Percentiles rank a stretch among this genome's conserved stretches.
phyloP scores from a whole-genome alignment of 2,797 vertebrate genomes.

The Pseudochromis fuscus region DNA sequence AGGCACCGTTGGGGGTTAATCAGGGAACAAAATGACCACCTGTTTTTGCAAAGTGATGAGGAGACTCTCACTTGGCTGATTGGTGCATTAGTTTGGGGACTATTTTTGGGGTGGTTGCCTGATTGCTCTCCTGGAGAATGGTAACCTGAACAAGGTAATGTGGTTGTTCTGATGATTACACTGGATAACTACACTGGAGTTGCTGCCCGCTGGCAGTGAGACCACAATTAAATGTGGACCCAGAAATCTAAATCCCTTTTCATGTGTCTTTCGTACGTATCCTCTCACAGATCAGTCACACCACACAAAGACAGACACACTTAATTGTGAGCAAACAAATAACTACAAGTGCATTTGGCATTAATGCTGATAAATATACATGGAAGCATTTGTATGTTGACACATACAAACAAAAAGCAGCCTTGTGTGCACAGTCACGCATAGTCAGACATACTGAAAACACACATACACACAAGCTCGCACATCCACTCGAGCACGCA shows the following conservation, averaged over 20 bases:
- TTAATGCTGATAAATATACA: slow-evolving; percentile 66
- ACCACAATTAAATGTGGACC: slow-evolving; percentile 56
- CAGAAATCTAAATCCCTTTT: slow-evolving; percentile 39
- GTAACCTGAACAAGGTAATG: slow-evolving; percentile 61
- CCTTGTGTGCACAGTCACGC: slow-evolving; percentile 42
- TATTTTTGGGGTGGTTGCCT: slow-evolving; percentile 65
- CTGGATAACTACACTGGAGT: slow-evolving; percentile 53
- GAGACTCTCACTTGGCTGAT: slow-evolving; percentile 71
- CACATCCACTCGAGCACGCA: slow-evolving; percentile 13
- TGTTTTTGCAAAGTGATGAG: slow-evolving; percentile 69
- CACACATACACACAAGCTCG: slow-evolving; percentile 30
- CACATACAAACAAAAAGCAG: slow-evolving; percentile 63
- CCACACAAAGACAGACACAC: slow-evolving; percentile 37
- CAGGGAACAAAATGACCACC: slow-evolving; percentile 78
- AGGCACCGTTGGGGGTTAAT: slow-evolving; percentile 71
- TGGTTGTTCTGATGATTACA: slow-evolving; percentile 65
- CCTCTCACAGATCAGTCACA: slow-evolving; percentile 48
- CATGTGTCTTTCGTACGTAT: slow-evolving; percentile 38
- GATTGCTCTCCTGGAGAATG: slow-evolving; percentile 73
- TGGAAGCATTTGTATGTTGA: slow-evolving; percentile 60
- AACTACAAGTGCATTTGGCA: slow-evolving; percentile 70
- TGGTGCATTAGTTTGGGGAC: slow-evolving; percentile 65
- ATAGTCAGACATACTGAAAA: slow-evolving; percentile 43
- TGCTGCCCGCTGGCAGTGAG: slow-evolving; percentile 54
- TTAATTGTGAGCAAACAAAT: slow-evolving; percentile 59